A percentile compares a stretch with the other conserved stretches of the same genome.
phyloP scores from a whole-genome alignment of 2,113 vertebrate genomes.

The Microtus montanus region DNA sequence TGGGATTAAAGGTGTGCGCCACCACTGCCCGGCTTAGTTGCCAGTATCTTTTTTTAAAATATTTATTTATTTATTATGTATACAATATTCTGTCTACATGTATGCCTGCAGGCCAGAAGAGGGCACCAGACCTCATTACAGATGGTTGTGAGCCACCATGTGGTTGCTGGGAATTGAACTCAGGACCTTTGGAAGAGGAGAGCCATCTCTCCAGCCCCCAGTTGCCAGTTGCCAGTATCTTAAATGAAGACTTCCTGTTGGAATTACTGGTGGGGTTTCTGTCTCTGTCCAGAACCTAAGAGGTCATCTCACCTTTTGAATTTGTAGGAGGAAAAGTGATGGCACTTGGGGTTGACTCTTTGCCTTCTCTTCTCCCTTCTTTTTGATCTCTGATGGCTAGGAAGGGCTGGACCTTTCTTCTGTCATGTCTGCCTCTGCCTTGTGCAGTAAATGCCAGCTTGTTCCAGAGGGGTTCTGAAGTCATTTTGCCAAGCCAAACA shows the following conservation, averaged over 20 bases:
- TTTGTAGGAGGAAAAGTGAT: neutral
- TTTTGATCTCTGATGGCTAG: neutral
- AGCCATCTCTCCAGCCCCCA: too few relatives aligned
- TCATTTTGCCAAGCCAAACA: neutral
- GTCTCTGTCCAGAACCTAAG: neutral
- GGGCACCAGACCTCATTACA: too few relatives aligned
- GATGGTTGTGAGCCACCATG: too few relatives aligned
- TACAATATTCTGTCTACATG: too few relatives aligned
- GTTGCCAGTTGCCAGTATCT: too few relatives aligned
- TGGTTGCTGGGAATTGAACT: too few relatives aligned
- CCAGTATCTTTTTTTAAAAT: too few relatives aligned
- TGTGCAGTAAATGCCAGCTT: neutral
- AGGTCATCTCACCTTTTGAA: neutral
- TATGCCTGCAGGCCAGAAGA: too few relatives aligned
- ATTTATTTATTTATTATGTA: too few relatives aligned
- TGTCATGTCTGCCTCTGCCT: neutral
- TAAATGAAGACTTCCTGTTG: neutral
- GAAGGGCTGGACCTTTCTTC: neutral
- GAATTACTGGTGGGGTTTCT: neutral
- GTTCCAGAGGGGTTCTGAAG: neutral
- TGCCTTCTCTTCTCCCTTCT: neutral
- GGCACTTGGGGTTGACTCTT: rapidly evolving
- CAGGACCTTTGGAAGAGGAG: too few relatives aligned
- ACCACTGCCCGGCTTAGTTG: too few relatives aligned
- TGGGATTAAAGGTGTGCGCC: too few relatives aligned